phyloP scores from a whole-genome alignment of 2,888 invertebrate species.

The Caenorhabditis virilis region DNA sequence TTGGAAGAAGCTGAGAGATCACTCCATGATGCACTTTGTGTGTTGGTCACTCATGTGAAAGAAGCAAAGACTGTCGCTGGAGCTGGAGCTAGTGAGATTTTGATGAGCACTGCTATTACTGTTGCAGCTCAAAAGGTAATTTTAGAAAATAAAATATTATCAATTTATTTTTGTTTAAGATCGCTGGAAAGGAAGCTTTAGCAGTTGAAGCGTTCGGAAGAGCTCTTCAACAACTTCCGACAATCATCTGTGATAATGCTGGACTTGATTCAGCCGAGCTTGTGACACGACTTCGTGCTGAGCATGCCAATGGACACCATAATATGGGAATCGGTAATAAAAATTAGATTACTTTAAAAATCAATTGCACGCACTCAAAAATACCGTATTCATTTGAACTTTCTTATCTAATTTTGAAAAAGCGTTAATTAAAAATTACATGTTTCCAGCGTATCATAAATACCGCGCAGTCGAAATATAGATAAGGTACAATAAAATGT shows the following conservation, averaged over 20 bases:
- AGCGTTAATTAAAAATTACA: no score
- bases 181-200: conserved; percentile 92
- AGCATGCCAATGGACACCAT: conserved; percentile 81
- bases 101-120: conserved; percentile 90
- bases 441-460: no score
- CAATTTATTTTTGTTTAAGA: no score
- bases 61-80: conserved; percentile 82
- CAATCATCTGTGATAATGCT: conserved; percentile 96
- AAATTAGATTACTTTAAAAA: neutral
- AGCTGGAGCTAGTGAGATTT: conserved; percentile 85
- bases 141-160: no score
- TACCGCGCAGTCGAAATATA: no score
- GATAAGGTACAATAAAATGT: no score
- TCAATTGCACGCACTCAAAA: neutral
- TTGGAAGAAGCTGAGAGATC: conserved; percentile 98
- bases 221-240: conserved; percentile 82
- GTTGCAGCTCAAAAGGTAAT: conserved; percentile 61
- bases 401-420: no score
- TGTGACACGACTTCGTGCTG: conserved; percentile 86
- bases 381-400: no score
- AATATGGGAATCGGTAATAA: conserved; percentile 80
- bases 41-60: conserved; percentile 89
- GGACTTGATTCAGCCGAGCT: conserved; percentile 96
- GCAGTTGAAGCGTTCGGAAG: conserved; percentile 93
- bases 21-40: conserved; percentile 95